phyloP scores from a whole-genome alignment of 2,113 vertebrate species.

The Illadopsis cleaveri region DNA sequence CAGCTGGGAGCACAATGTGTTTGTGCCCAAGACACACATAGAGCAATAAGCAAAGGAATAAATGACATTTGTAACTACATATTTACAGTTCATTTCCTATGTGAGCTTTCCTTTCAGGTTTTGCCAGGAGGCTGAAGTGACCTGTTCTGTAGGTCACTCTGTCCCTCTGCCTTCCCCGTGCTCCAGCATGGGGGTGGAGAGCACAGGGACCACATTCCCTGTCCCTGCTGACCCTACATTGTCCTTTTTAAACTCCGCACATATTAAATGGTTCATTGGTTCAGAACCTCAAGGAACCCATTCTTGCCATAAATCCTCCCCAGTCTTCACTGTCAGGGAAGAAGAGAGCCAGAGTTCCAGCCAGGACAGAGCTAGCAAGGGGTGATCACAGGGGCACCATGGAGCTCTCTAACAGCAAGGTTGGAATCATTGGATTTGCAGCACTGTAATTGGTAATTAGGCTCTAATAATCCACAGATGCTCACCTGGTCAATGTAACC shows the following conservation, averaged over 20 bases:
- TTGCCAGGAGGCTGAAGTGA: background rate
- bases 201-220: fast-evolving
- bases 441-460: background rate
- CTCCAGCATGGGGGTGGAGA: background rate
- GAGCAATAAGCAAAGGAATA: background rate
- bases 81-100: background rate
- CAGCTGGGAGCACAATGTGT: background rate
- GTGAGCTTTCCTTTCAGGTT: background rate
- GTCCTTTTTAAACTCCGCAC: background rate
- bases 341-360: background rate
- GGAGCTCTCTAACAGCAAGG: background rate
- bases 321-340: background rate
- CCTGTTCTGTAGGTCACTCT: background rate
- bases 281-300: background rate
- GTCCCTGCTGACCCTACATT: background rate
- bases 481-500: background rate
- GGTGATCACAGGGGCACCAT: background rate
- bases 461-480: background rate
- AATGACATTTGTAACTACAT: background rate
- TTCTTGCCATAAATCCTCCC: background rate
- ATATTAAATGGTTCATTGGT: fast-evolving
- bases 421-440: background rate
- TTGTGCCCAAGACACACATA: background rate
- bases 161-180: background rate
- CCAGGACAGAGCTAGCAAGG: background rate